Percentiles rank a stretch among this genome's conserved stretches.
Evolutionary conservation across 1,140 invertebrate species (phyloP).

Genomic region (Eumaeus atala): DNA sequence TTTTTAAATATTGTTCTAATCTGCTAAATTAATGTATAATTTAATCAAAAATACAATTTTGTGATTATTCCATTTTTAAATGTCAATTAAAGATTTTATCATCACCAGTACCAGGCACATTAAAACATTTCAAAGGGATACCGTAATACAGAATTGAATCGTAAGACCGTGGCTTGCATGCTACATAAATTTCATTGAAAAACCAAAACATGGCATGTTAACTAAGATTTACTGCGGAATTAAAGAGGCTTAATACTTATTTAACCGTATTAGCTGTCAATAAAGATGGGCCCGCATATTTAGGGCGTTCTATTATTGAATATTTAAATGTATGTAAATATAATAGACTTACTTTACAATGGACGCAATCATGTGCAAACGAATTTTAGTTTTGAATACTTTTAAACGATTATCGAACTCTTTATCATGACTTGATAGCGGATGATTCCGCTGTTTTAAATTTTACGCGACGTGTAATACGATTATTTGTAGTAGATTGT

Average conservation of each 20-base stretch:
- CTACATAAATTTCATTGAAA: constrained; percentile 60
- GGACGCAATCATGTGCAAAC: too few relatives aligned
- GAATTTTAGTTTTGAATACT: constrained; percentile 4
- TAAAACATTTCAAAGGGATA: constrained; percentile 20
- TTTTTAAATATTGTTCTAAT: too few relatives aligned
- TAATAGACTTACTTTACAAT: constrained; percentile 11
- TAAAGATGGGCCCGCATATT: constrained; percentile 52
- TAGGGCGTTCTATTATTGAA: constrained; percentile 18
- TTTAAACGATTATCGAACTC: not conserved
- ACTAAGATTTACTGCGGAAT: constrained; percentile 57
- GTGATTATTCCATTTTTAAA: constrained; percentile 3
- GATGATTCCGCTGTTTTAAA: too few relatives aligned
- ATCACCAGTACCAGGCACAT: constrained; percentile 13
- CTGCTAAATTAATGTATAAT: too few relatives aligned
- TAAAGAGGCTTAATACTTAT: constrained; percentile 45
- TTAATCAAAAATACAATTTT: too few relatives aligned
- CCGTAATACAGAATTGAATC: constrained; percentile 29
- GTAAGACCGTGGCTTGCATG: constrained; percentile 47
- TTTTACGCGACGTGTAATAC: too few relatives aligned
- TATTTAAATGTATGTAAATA: constrained; percentile 19
- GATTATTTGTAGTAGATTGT: too few relatives aligned
- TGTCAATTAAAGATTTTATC: too few relatives aligned
- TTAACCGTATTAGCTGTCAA: constrained; percentile 56
- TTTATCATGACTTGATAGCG: too few relatives aligned
- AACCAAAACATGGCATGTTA: constrained; percentile 42